These are phyloP conservation scores for Hypena proboscidalis DNA, from an alignment of 2,888 invertebrate species.

Conservation along the genomic window DNA sequence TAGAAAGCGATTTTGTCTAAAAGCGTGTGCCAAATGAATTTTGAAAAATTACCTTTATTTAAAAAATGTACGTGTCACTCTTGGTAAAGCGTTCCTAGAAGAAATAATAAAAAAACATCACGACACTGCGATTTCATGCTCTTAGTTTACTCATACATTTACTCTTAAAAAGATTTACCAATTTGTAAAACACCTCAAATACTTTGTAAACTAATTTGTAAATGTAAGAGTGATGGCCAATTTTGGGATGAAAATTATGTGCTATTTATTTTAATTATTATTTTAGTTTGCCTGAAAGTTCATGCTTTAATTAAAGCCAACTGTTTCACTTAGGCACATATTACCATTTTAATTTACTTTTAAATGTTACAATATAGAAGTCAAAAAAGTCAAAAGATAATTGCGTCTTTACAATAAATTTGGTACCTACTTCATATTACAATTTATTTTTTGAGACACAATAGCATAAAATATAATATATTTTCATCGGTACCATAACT, in stretches of 20 bases:
- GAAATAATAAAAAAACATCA: slow-evolving; percentile 85
- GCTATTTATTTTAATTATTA: slow-evolving; percentile 9
- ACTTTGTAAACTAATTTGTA: slow-evolving; percentile 7
- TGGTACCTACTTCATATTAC: too few species aligned
- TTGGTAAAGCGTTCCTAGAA: slow-evolving; percentile 90
- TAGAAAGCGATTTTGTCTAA: slow-evolving; percentile 45
- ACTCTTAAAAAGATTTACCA: slow-evolving; percentile 7
- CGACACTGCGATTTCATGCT: slow-evolving; percentile 72
- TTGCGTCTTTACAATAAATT: too few species aligned
- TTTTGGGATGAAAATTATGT: background rate
- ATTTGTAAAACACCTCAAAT: background rate
- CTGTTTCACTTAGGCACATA: slow-evolving; percentile 55
- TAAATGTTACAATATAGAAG: too few species aligned
- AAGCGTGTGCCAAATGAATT: slow-evolving; percentile 46
- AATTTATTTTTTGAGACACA: too few species aligned
- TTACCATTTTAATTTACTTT: slow-evolving; percentile 56
- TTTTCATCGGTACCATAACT: too few species aligned
- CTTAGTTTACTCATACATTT: slow-evolving; percentile 35
- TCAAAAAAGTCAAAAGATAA: too few species aligned
- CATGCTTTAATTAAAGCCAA: slow-evolving; percentile 36
- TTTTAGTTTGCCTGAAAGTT: slow-evolving; percentile 14
- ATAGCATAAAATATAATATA: too few species aligned
- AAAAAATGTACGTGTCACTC: slow-evolving; percentile 96
- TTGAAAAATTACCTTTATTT: slow-evolving; percentile 77
- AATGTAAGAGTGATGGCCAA: slow-evolving; percentile 29